Percentiles rank a stretch among this genome's conserved stretches.
phyloP scores from a whole-genome alignment of 2,113 vertebrate species.

The Rhinopomastus cyanomelas region DNA sequence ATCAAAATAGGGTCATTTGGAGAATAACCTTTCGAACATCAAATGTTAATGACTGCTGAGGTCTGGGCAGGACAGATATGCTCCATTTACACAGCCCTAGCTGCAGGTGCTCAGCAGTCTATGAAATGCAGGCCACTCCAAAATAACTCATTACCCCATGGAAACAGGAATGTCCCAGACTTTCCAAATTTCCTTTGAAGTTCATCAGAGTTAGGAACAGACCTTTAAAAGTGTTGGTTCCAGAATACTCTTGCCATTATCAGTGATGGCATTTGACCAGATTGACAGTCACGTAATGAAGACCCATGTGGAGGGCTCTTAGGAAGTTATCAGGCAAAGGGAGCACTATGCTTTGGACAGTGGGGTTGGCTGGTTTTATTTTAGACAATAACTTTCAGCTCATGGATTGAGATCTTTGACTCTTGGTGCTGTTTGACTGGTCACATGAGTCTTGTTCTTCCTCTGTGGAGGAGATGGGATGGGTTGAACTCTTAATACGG shows the following conservation, averaged over 20 bases:
- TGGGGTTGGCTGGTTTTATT: not conserved
- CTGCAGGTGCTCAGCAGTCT: not conserved
- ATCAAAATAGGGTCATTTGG: not conserved
- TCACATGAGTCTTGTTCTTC: not conserved
- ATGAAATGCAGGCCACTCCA: not conserved
- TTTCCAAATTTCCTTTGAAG: not conserved
- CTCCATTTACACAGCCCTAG: not conserved
- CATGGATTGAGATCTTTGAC: not conserved
- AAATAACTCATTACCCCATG: not conserved
- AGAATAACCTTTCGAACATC: not conserved
- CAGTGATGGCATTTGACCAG: not conserved
- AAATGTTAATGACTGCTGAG: not conserved
- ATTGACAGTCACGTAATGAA: rapidly evolving
- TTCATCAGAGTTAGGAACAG: not conserved
- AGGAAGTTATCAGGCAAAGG: not conserved
- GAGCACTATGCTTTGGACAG: not conserved
- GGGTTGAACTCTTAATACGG: not conserved
- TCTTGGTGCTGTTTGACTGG: not conserved
- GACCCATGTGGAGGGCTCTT: not conserved
- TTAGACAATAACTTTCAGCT: not conserved
- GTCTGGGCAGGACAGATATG: not conserved
- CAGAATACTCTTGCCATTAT: not conserved
- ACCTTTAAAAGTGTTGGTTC: not conserved
- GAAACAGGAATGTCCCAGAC: not conserved
- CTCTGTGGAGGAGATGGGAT: rapidly evolving